phyloP scores from a whole-genome alignment of 2,797 vertebrate species.

The Alfaro cultratus region DNA sequence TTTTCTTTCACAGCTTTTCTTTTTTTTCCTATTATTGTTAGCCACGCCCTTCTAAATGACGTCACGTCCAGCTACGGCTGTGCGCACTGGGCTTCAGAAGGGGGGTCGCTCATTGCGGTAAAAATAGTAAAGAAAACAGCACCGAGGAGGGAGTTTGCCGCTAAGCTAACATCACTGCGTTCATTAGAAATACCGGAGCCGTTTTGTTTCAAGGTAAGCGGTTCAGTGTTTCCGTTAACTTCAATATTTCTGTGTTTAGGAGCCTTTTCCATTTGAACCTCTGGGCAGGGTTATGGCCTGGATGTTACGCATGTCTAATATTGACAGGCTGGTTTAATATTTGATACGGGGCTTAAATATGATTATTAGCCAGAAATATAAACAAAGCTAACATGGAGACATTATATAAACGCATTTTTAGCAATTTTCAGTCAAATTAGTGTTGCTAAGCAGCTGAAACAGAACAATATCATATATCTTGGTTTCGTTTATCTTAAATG shows the following conservation, averaged over 20 bases:
- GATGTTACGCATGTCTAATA: conserved; percentile 10
- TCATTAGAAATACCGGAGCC: not conserved
- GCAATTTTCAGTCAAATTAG: not conserved
- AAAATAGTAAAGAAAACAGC: conserved; percentile 6
- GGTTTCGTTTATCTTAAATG: not conserved
- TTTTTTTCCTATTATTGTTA: not conserved
- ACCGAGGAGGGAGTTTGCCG: not conserved
- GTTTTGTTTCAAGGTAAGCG: conserved; percentile 53
- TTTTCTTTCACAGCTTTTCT: not conserved
- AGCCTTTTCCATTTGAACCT: conserved; percentile 36
- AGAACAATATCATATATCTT: not conserved
- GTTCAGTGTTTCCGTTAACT: not conserved
- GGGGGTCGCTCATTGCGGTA: conserved; percentile 47
- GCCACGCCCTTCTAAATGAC: conserved; percentile 36
- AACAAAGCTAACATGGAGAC: not conserved
- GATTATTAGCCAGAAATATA: not conserved
- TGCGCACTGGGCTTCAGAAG: conserved; percentile 26
- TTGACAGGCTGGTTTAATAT: not conserved
- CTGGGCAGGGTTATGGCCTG: conserved; percentile 57
- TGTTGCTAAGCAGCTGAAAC: not conserved
- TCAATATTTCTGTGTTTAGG: not conserved
- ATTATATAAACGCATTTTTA: not conserved
- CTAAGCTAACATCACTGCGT: not conserved
- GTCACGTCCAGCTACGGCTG: conserved; percentile 50
- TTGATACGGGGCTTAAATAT: not conserved